phyloP scores from a whole-genome alignment of 1,140 invertebrate species.

The Nymphalis io region DNA sequence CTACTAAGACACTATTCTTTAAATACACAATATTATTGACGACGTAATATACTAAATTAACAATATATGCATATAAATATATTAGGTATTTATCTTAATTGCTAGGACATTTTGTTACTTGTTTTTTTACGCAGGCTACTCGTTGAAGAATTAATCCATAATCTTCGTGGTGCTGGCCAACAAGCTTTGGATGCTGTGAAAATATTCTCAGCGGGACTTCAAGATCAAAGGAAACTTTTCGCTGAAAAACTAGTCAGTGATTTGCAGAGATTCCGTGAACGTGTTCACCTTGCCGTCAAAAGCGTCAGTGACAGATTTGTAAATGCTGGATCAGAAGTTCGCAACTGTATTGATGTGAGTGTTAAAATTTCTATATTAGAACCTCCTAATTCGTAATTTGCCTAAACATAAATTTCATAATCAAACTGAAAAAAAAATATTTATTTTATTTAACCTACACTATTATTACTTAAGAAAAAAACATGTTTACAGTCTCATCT shows the following conservation, averaged over 20 bases:
- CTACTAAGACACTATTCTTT: not conserved
- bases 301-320: conserved; percentile 46
- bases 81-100: too few species aligned
- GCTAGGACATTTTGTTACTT: not conserved
- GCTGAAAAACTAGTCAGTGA: conserved; percentile 46
- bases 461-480: not conserved
- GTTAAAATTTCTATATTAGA: not conserved
- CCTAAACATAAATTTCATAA: too few species aligned
- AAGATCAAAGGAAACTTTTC: conserved; percentile 45
- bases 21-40: too few species aligned
- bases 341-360: conserved; percentile 62
- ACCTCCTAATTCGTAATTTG: not conserved
- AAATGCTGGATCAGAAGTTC: conserved; percentile 42
- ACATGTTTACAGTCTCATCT: conserved; percentile 47
- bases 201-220: conserved; percentile 48
- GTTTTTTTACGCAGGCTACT: conserved; percentile 44
- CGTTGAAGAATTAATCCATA: conserved; percentile 52
- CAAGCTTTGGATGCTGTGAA: conserved; percentile 51
- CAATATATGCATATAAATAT: too few species aligned
- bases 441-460: too few species aligned
- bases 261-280: conserved; percentile 44
- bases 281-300: conserved; percentile 46
- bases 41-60: too few species aligned
- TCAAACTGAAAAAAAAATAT: not conserved
- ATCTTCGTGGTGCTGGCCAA: conserved; percentile 47